Percentiles rank a stretch among this genome's conserved stretches.
Evolutionary conservation across 2,888 invertebrate genomes (phyloP).

Genomic region (Sinodicranocentrus sp.): DNA sequence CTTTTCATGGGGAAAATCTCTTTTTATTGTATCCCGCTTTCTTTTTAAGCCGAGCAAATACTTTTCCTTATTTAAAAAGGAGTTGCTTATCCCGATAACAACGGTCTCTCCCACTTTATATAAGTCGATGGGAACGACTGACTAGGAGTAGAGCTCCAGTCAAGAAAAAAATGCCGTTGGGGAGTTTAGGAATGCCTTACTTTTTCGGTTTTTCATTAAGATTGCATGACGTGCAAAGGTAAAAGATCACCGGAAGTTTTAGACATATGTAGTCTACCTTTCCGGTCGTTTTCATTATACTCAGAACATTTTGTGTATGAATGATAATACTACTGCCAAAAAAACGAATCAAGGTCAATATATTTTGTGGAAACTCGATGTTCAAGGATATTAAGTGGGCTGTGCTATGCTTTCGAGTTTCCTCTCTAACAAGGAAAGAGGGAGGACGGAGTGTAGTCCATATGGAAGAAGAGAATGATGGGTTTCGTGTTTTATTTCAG

Average conservation of each 20-base stretch:
- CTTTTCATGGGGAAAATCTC: too few species aligned
- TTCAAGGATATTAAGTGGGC: not conserved
- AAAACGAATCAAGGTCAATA: conserved; percentile 14
- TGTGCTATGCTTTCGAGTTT: not conserved
- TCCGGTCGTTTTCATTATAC: not conserved
- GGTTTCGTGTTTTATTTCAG: not conserved
- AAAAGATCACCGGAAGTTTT: conserved; percentile 56
- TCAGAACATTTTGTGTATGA: not conserved
- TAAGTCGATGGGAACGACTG: too few species aligned
- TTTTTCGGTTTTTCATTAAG: conserved; percentile 37
- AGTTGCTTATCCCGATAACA: too few species aligned
- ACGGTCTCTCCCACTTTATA: too few species aligned
- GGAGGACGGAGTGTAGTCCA: too few species aligned
- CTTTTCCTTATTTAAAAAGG: not conserved
- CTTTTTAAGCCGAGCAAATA: too few species aligned
- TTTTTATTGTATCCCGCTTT: too few species aligned
- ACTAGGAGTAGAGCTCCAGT: too few species aligned
- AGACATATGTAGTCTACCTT: conserved; percentile 10
- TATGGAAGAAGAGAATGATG: not conserved
- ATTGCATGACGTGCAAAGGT: conserved; percentile 51
- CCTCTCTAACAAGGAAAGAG: too few species aligned
- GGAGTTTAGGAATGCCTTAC: not conserved
- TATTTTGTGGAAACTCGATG: not conserved
- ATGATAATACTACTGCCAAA: not conserved
- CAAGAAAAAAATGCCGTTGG: conserved; percentile 3